Base-by-base conservation (phyloP, 2,888 invertebrate species). In the Phymatocera aterrima region DNA sequence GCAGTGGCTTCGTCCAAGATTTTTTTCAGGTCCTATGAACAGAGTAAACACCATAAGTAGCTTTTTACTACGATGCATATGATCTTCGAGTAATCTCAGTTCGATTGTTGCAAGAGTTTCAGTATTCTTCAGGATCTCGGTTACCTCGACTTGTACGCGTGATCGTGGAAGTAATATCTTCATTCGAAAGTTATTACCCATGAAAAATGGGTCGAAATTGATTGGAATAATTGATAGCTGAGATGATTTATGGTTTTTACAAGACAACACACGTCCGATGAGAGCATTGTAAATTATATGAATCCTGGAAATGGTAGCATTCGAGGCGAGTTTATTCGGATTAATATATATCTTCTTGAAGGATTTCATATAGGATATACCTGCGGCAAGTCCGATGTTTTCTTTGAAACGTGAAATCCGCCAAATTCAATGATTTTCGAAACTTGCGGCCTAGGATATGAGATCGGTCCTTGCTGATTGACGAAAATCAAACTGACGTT, bases 1-100 rank as follows among this genome's bases (percentile, higher is more conserved):
- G 91, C 83, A 40, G 86, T 83, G 3, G 91, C 89, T 24, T 83
- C 89, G 78, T 91, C 91, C 54, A 92, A 80, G 80, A 91, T 92
- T 18, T 83, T 82, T 81, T 91, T 85, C 24, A 92, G 85, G 40
- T 68, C 68, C 68, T 68, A 8, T 21, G 10, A 8, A 34, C 37
- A 64, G 12, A 64, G 37, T 37, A 1, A 10, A 37, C n/a, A 18
- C 3, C 18, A 40, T n/a, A 8, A 40, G 18, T 4, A 24, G n/a
- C 5, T 37, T 0, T 1, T n/a, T 10, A 64, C 57, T 28, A 8
- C 8, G 40, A 40, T 4, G 8, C 4, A 40, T 40, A 51, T 51
- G 0, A n/a, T 1, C n/a, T n/a, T 51, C 51, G n/a, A n/a, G n/a
- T 51, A n/a, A 18, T 18, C n/a, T n/a, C n/a, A n/a, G n/a, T n/a